Percentiles rank a stretch among this genome's conserved stretches.
These are phyloP conservation scores for Thalassarche chlororhynchos DNA, from an alignment of 2,113 vertebrate species.

Conservation along the genomic window DNA sequence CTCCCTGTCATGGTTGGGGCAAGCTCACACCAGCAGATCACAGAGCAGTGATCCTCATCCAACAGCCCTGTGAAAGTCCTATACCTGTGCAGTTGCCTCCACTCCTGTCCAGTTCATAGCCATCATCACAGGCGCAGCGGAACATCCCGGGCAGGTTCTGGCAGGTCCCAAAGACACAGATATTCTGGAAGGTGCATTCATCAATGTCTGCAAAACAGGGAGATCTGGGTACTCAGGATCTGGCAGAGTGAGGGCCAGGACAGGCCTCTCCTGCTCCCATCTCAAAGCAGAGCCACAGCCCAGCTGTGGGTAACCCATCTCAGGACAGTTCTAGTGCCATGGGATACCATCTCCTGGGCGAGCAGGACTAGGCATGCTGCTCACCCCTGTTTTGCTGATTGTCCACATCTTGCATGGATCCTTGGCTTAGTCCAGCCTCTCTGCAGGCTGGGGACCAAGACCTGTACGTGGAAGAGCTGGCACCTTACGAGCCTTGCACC, in stretches of 20 bases:
- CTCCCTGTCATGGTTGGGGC: neutral
- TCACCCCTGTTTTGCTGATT: neutral
- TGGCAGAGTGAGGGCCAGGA: neutral
- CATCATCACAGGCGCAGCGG: constrained; percentile 88
- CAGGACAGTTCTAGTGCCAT: neutral
- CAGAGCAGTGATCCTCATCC: neutral
- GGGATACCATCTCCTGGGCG: neutral
- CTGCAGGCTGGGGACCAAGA: neutral
- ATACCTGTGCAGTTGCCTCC: constrained; percentile 92
- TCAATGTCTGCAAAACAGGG: constrained; percentile 84
- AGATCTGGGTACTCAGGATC: neutral
- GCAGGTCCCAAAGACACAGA: constrained; percentile 92
- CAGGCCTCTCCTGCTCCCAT: neutral
- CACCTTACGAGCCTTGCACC: neutral
- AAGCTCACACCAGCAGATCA: neutral
- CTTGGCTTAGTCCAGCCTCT: neutral
- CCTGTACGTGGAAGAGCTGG: neutral
- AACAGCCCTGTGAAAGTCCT: neutral
- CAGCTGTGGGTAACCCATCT: neutral
- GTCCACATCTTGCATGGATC: neutral
- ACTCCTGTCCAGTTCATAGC: constrained; percentile 90
- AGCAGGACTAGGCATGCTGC: neutral
- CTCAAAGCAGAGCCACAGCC: neutral
- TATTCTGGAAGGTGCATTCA: constrained; percentile 92
- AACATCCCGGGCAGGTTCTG: constrained; percentile 96